Evolutionary conservation across 2,888 invertebrate genomes (phyloP).

Genomic region (Zygogramma bicolorata): DNA sequence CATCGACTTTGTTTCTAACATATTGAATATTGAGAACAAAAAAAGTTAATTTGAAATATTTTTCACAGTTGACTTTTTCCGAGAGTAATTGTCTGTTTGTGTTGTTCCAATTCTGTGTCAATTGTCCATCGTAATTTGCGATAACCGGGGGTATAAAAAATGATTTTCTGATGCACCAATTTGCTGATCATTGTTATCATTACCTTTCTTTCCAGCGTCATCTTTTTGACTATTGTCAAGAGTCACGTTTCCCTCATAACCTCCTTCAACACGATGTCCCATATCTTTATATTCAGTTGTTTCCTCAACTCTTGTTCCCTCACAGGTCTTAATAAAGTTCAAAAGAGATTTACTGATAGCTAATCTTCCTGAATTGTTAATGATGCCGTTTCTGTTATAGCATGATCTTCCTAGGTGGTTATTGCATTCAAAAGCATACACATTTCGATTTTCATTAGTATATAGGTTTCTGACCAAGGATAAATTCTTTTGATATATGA

Average conservation of each 20-base stretch:
- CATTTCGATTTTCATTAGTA: slow-evolving; percentile 8
- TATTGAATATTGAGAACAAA: slow-evolving; percentile 15
- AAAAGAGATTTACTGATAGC: neutral
- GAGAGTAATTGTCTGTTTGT: slow-evolving; percentile 8
- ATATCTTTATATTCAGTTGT: slow-evolving; percentile 7
- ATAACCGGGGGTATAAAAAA: slow-evolving; percentile 3
- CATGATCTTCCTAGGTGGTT: neutral
- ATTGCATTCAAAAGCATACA: slow-evolving; percentile 5
- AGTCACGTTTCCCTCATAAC: slow-evolving; percentile 5
- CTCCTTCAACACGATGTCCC: neutral
- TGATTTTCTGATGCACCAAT: neutral
- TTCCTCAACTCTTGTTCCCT: slow-evolving; percentile 2
- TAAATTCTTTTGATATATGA: slow-evolving; percentile 3
- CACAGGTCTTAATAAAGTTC: neutral
- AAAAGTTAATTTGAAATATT: neutral
- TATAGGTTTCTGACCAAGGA: neutral
- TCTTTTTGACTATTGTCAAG: slow-evolving; percentile 3
- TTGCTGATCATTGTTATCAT: neutral
- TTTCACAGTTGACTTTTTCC: neutral
- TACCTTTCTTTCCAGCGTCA: neutral
- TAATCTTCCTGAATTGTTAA: neutral
- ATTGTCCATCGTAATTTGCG: slow-evolving; percentile 1
- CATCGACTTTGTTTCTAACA: slow-evolving; percentile 9
- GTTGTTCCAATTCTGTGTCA: slow-evolving; percentile 5
- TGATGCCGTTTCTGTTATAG: neutral